phyloP scores from a whole-genome alignment of 2,888 invertebrate species.

The Cloeon dipterum region DNA sequence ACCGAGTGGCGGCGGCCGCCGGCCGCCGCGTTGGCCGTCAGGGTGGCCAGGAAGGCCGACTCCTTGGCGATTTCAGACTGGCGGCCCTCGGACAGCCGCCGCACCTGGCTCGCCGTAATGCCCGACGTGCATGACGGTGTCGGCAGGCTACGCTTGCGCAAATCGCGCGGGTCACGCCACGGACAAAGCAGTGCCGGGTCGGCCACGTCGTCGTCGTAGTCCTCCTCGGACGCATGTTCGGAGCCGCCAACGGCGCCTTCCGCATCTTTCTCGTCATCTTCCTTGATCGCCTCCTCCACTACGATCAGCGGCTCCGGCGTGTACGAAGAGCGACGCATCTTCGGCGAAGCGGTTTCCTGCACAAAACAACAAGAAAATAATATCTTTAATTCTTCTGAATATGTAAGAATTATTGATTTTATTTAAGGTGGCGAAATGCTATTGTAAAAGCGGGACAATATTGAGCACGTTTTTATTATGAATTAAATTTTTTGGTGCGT shows the following conservation, averaged over 20 bases:
- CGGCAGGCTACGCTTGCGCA: constrained; percentile 60
- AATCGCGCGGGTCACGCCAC: constrained; percentile 34
- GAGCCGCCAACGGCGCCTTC: constrained; percentile 23
- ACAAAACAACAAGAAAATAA: too few species aligned
- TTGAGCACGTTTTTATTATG: too few species aligned
- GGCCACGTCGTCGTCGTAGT: constrained; percentile 20
- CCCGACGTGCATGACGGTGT: constrained; percentile 67
- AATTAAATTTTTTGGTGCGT: too few species aligned
- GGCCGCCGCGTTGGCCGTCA: constrained; percentile 47
- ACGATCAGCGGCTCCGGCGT: constrained; percentile 48
- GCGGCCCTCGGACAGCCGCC: constrained; percentile 57
- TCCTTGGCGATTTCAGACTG: constrained; percentile 23
- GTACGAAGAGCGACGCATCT: neutral
- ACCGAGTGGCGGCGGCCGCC: constrained; percentile 68
- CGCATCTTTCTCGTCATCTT: constrained; percentile 16
- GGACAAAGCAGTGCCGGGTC: constrained; percentile 62
- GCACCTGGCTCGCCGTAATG: constrained; percentile 68
- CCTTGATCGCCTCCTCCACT: constrained; percentile 54
- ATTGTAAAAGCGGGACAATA: too few species aligned
- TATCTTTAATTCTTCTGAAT: too few species aligned
- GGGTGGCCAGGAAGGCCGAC: constrained; percentile 59
- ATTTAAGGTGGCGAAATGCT: too few species aligned
- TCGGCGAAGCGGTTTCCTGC: too few species aligned
- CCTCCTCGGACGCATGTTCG: constrained; percentile 30
- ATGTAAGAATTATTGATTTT: too few species aligned